phyloP scores from a whole-genome alignment of 2,113 vertebrate species.

The Mustela nigripes region DNA sequence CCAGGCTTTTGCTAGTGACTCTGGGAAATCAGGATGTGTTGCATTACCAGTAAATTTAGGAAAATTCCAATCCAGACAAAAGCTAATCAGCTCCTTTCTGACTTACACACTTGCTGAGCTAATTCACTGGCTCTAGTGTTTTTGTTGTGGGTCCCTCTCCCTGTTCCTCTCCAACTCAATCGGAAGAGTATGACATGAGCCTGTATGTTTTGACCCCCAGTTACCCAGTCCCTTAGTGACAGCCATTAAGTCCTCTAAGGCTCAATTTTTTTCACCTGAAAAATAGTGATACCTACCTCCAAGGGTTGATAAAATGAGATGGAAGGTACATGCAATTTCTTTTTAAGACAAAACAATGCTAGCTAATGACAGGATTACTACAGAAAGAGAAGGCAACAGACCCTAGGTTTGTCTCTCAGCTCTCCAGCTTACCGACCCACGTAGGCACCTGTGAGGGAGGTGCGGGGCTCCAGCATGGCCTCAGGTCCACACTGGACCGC shows the following conservation, averaged over 20 bases:
- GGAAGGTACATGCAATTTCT: neutral
- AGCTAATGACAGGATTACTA: neutral
- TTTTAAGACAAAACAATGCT: neutral
- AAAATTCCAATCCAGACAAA: constrained; percentile 12
- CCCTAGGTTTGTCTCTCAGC: neutral
- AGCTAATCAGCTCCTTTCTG: neutral
- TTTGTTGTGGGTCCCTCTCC: neutral
- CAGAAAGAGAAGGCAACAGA: neutral
- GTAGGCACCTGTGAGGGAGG: neutral
- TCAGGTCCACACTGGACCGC: neutral
- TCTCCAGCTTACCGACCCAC: neutral
- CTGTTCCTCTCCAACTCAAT: neutral
- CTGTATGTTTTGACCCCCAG: neutral
- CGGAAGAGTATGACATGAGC: neutral
- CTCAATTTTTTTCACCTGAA: neutral
- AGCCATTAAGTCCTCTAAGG: neutral
- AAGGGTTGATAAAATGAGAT: neutral
- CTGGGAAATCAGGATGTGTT: neutral
- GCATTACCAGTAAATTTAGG: neutral
- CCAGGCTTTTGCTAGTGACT: neutral
- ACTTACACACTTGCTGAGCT: neutral
- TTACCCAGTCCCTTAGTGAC: neutral
- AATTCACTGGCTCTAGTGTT: neutral
- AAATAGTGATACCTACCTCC: neutral
- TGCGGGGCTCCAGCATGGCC: neutral